Evolutionary conservation across 2,888 invertebrate genomes (phyloP), one percentile per base, ranked within the genome.

Genomic region (Pristionchus exspectatus): DNA sequence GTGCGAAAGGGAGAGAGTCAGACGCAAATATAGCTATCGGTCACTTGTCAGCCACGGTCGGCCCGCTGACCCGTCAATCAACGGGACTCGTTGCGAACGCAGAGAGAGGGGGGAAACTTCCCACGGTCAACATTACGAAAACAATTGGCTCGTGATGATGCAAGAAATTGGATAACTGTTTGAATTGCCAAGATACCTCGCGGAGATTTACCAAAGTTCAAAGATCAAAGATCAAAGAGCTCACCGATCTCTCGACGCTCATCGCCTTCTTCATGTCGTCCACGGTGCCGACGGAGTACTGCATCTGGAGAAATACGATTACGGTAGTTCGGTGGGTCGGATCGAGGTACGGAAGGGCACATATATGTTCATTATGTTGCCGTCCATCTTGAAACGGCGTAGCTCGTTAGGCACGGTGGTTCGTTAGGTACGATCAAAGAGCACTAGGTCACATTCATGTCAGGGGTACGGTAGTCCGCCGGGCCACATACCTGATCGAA

Each of bases 251-350:
- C 21, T 84, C 83, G 24, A 84, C 83, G 18, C 56, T 84, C 83
- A 84, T 27, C 30, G 38, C 83, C 83, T 54, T 84, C 83, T 84
- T 84, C 56, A 56, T 54, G 83, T 84, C 83, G 54, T 54, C 56
- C 27, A 56, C 83, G 56, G 83, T 84, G 56, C 83, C 83, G 54
- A 54, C 83, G 21, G 38, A 44, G 44, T 54, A 54, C 83, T 84
- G 83, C 54, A 56, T 84, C 54, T 84, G 83, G 56, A 56, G 18
- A n/a, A n/a, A 27, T 3, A 9, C 10, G 69, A 69, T 74, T 77
- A 77, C 77, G 77, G 77, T 77, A 77, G 77, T 77, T 77, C 44
- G 77, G 44, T 24, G n/a, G 77, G 77, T 77, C 77, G 44, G 38
- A 38, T 30, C 44, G 1, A 0, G 1, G 38, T 14, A 38, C 74